Percentiles rank a stretch among this genome's conserved stretches.
phyloP scores from a whole-genome alignment of 2,113 vertebrate species.

The Vidua chalybeata region DNA sequence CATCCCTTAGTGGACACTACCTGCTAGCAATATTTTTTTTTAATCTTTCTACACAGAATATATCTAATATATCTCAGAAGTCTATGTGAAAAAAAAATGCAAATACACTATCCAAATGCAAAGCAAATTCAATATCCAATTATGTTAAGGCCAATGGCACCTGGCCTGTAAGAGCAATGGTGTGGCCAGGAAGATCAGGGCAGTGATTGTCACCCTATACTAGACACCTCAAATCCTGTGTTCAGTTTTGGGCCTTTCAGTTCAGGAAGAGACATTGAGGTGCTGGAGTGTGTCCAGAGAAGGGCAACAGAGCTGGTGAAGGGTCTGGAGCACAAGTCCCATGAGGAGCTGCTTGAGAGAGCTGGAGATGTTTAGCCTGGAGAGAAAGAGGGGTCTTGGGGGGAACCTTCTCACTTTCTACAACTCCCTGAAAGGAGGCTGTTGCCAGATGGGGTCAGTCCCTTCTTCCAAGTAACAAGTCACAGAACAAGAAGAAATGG shows the following conservation, averaged over 20 bases:
- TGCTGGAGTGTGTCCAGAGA: neutral
- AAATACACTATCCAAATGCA: neutral
- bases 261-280: neutral
- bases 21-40: neutral
- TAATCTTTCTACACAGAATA: neutral
- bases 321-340: neutral
- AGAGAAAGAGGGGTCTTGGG: neutral
- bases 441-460: neutral
- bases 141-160: neutral
- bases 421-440: neutral
- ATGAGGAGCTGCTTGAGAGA: neutral
- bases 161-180: neutral
- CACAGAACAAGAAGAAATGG: neutral
- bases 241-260: neutral
- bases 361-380: neutral
- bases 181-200: neutral
- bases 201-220: accelerated
- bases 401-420: neutral
- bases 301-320: neutral
- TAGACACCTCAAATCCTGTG: neutral
- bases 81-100: neutral
- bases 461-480: neutral
- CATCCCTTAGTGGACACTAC: neutral
- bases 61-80: neutral
- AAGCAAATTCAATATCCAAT: neutral